phyloP scores from a whole-genome alignment of 1,140 invertebrate species.

The Watersipora subatra region DNA sequence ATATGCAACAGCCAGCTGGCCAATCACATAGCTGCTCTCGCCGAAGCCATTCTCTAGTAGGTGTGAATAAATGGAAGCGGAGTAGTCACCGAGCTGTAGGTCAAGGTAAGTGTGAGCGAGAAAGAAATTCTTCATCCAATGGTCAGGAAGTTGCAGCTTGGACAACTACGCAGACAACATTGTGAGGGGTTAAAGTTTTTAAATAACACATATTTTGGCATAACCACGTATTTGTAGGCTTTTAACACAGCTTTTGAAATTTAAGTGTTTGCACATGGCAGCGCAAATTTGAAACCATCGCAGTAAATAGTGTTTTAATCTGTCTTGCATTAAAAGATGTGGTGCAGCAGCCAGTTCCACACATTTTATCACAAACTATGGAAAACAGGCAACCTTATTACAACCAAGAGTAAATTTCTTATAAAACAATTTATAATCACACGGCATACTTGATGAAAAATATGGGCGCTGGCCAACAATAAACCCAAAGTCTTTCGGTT shows the following conservation, averaged over 20 bases:
- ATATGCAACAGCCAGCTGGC: constrained; percentile 78
- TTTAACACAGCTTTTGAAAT: neutral
- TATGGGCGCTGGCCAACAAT: too few species aligned
- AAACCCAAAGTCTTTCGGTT: too few species aligned
- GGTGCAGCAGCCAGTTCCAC: neutral
- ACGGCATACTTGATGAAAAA: too few species aligned
- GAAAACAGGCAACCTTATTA: too few species aligned
- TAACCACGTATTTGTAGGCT: constrained; percentile 5
- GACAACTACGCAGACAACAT: constrained; percentile 44
- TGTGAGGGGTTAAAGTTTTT: too few species aligned
- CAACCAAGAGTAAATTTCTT: too few species aligned
- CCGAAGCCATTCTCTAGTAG: constrained; percentile 65
- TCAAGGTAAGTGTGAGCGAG: constrained; percentile 78
- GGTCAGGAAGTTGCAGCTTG: constrained; percentile 58
- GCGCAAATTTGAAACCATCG: neutral
- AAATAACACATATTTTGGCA: constrained; percentile 10
- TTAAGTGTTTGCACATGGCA: neutral
- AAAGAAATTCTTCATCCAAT: constrained; percentile 92
- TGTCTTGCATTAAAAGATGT: neutral
- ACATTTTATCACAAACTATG: too few species aligned
- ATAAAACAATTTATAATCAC: too few species aligned
- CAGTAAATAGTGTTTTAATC: neutral
- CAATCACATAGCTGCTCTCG: constrained; percentile 74
- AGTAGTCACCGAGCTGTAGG: constrained; percentile 76
- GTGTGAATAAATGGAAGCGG: constrained; percentile 63